Conservation (phyloP, 2,113 vertebrate genomes). For the Sylvilagus bachmani region DNA sequence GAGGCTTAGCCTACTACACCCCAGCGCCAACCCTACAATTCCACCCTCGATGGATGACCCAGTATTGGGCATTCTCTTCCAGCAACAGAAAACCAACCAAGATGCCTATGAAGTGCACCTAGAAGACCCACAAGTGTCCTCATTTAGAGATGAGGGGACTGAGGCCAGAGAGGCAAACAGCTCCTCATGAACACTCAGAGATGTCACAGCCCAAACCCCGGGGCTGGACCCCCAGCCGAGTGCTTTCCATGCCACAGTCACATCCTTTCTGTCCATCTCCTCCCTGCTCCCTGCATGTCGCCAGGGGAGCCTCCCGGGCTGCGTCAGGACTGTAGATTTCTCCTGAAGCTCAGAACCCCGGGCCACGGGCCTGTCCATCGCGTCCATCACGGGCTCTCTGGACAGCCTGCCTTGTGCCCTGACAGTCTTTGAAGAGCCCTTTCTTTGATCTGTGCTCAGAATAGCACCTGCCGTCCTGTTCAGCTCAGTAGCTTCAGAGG, state of each 20-base stretch:
- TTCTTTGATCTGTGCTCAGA: conserved; percentile 74
- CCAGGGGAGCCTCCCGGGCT: conserved; percentile 23
- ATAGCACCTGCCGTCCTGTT: conserved; percentile 54
- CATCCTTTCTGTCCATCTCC: not conserved
- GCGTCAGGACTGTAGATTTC: conserved; percentile 53
- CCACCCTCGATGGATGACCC: not conserved
- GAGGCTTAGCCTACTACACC: too few relatives aligned
- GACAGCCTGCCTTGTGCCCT: not conserved
- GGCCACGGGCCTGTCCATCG: not conserved
- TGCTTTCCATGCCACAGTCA: not conserved
- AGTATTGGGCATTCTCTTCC: not conserved
- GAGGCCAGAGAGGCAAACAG: not conserved
- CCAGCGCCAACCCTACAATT: too few relatives aligned
- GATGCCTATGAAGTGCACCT: not conserved
- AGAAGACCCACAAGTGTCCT: not conserved
- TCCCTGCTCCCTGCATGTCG: not conserved
- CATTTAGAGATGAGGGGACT: not conserved
- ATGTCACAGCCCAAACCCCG: not conserved
- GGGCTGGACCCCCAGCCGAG: not conserved
- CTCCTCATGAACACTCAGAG: rapidly evolving
- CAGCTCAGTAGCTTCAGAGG: conserved; percentile 59
- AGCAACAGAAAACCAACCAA: not conserved
- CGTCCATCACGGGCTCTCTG: not conserved
- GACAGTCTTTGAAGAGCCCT: conserved; percentile 61
- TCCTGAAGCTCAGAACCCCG: conserved; percentile 46